phyloP scores from a whole-genome alignment of 2,888 invertebrate genomes.

The Dromius quadrimaculatus region DNA sequence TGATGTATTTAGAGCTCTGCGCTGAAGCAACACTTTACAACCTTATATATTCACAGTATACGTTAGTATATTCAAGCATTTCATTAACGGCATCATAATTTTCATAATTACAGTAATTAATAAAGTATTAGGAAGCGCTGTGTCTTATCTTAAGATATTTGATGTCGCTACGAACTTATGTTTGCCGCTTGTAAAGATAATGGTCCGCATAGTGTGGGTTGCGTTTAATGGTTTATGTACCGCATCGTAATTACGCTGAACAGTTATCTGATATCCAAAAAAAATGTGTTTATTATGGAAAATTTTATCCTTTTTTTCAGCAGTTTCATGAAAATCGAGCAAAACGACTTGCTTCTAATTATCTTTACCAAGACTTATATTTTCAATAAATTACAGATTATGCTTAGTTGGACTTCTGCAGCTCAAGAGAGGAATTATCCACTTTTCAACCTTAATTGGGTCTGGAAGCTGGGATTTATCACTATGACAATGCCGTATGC shows the following conservation, averaged over 20 bases:
- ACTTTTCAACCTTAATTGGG: no score
- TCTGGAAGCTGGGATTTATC: no score
- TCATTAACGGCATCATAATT: slow-evolving; percentile 38
- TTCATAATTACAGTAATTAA: slow-evolving; percentile 43
- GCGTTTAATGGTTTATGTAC: slow-evolving; percentile 4
- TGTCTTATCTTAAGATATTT: slow-evolving; percentile 34
- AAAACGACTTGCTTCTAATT: no score
- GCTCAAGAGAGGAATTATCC: no score
- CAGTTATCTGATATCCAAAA: slow-evolving; percentile 9
- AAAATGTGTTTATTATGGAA: slow-evolving; percentile 19
- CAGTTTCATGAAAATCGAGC: no score
- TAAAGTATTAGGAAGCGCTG: slow-evolving; percentile 34
- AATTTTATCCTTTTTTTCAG: no score
- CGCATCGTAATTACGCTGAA: slow-evolving; percentile 9
- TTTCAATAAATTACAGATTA: no score
- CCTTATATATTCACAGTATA: background rate
- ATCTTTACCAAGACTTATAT: no score
- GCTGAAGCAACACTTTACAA: slow-evolving; percentile 11
- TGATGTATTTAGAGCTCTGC: no score
- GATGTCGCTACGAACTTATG: background rate
- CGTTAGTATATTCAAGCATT: slow-evolving; percentile 23
- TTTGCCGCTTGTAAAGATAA: slow-evolving; percentile 5
- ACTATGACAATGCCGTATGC: no score
- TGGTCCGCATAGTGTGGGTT: background rate
- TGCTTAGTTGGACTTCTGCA: no score